Conservation (phyloP, 1,140 invertebrate genomes). For the Euglossa dilemma region DNA sequence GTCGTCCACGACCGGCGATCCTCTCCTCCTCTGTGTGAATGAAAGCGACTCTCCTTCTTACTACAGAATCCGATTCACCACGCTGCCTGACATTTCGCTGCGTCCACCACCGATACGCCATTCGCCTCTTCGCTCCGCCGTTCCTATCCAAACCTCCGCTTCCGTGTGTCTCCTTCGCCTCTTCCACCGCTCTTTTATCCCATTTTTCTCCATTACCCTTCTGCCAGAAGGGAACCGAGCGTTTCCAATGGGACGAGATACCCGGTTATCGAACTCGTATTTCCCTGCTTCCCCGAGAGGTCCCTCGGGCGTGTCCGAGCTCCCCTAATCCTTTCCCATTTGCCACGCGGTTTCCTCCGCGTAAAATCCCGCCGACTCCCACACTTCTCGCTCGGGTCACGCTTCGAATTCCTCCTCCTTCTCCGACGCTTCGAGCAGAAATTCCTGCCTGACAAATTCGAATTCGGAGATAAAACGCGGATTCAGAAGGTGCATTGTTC, state of each 20-base stretch:
- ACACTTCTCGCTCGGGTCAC: constrained; percentile 41
- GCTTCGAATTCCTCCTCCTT: not conserved
- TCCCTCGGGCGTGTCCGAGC: too few relatives aligned
- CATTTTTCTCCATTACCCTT: too few relatives aligned
- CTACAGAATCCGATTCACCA: constrained; percentile 42
- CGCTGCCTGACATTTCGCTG: constrained; percentile 31
- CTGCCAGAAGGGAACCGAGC: too few relatives aligned
- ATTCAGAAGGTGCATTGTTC: too few relatives aligned
- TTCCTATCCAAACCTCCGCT: too few relatives aligned
- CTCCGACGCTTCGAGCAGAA: too few relatives aligned
- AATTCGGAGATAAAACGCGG: too few relatives aligned
- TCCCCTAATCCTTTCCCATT: constrained; percentile 22
- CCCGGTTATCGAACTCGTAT: too few relatives aligned
- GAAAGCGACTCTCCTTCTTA: constrained; percentile 26
- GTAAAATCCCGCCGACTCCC: constrained; percentile 43
- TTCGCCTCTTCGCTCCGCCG: not conserved
- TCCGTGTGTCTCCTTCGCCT: too few relatives aligned
- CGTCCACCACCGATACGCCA: not conserved
- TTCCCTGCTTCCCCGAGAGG: too few relatives aligned
- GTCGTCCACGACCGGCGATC: constrained; percentile 11
- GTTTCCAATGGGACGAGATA: too few relatives aligned
- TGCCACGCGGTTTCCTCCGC: constrained; percentile 4
- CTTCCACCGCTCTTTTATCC: too few relatives aligned
- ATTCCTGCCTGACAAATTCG: not conserved
- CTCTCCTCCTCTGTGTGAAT: constrained; percentile 28